Base-by-base conservation (phyloP, 2,888 invertebrate species). In the Hydriomena furcata region DNA sequence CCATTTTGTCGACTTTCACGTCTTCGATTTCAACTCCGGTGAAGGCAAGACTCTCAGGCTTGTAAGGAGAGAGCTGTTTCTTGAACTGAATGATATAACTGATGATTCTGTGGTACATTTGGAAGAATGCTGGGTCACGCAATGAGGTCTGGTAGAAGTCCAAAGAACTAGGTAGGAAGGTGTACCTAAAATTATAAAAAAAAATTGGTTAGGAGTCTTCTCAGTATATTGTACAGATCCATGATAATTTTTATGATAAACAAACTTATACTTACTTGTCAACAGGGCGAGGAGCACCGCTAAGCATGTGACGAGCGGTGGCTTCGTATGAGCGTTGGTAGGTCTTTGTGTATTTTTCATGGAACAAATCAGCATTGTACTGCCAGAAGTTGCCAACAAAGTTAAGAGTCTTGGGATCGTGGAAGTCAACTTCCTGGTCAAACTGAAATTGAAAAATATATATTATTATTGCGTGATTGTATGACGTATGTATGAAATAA, bases 61-160 rank as follows among this genome's bases (percentile, higher is more conserved):
- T 90, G 84, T 95, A 94, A 0, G 92, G 90, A 5, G 85, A 75
- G 40, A 93, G 72, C 65, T 89, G 87, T 58, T 89, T 73, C 72
- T 93, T 93, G 90, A 92, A 94, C 53, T 92, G 91, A 65, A 90
- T 80, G 77, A 93, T 91, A 66, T 90, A 91, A 42, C 87, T 76
- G 43, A 92, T 60, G 65, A 94, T 88, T 62, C 92, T 92, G 78
- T 93, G 92, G 82, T 93, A 93, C 44, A 94, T 78, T 55, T 93
- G 92, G 79, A 93, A 95, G 92, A 94, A 94, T 24, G 92, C 91
- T 10, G 95, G 95, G 75, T 95, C 95, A 57, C 94, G 93, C 63
- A 94, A 73, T 55, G 93, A 91, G 5, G 94, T 93, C 66, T 92
- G 91, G 71, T 91, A 92, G 71, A 92, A 92, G 71, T 93, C 92